Base-by-base conservation (phyloP, 2,888 invertebrate genomes). In the Rhogogaster chlorosoma region DNA sequence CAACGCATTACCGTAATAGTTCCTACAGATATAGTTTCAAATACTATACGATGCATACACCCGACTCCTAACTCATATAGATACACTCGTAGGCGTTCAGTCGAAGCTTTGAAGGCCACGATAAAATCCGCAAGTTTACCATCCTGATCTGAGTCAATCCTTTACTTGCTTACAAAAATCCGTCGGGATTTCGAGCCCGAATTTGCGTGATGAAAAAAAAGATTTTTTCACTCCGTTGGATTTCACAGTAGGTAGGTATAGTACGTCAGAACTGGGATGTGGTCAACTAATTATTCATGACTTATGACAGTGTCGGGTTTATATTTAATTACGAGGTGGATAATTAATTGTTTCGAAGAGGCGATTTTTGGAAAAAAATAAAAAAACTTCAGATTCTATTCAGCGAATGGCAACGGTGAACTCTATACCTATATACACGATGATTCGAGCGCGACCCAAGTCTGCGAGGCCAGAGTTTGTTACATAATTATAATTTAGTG, bases 1-100 rank as follows among this genome's bases (percentile, higher is more conserved):
- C 84, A 84, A 85, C 78, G 49, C 83, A 67, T 77, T 64, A 53
- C 84, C 82, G 86, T 82, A 82, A 86, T 85, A 77, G 75, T 86
- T 67, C 80, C 73, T 64, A 80, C 42, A 83, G 67, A 70, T 42
- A 67, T 83, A 67, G 45, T 83, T 83, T 80, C 36, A 83, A 67
- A 38, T 38, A 64, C 61, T 57, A 61, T 61, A 38, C 10, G 61
- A 64, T 64, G 80, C 80, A 64, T 61, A 26, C 36, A 53, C 9
- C 18, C 49, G 49, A 32, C 29, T 67, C 15, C 18, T 67, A 6
- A 15, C 15, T 32, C 10, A 67, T 29, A 18, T 29, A 18, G 1
- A 73, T 71, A 42, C 22, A 73, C 32, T 45, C 29, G 71, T 71
- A 26, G 78, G 29, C 49, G 57, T 82, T 64, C 26, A 18, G 53